Percentiles rank a stretch among this genome's conserved stretches.
phyloP scores from a whole-genome alignment of 2,113 vertebrate species.

The Lamprologus lemairii region DNA sequence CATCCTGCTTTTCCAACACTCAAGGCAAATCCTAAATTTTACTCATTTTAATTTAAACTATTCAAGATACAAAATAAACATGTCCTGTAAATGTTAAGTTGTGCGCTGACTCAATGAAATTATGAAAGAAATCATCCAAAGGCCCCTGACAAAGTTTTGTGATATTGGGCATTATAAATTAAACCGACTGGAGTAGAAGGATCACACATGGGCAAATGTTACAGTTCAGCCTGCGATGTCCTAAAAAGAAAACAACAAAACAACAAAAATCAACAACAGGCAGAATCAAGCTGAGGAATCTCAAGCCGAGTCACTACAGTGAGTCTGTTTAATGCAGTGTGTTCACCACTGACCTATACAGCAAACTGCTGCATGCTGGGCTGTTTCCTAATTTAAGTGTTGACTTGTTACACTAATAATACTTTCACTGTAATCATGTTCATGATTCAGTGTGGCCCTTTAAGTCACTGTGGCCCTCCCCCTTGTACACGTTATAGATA shows the following conservation, averaged over 20 bases:
- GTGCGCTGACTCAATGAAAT: not conserved
- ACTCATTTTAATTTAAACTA: not conserved
- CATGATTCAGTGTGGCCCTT: accelerated
- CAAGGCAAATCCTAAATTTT: not conserved
- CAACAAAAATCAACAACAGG: not conserved
- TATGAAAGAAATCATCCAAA: not conserved
- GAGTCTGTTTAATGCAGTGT: not conserved
- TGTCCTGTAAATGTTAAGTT: not conserved
- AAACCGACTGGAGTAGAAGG: not conserved
- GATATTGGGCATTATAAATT: not conserved
- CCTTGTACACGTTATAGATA: accelerated
- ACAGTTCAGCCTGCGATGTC: not conserved
- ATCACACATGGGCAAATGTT: not conserved
- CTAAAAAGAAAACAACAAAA: not conserved
- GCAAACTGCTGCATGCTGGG: not conserved
- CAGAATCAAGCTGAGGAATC: not conserved
- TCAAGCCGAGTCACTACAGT: not conserved
- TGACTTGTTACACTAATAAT: not conserved
- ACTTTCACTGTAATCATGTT: accelerated
- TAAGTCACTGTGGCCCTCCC: not conserved
- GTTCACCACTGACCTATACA: not conserved
- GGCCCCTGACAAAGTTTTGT: not conserved
- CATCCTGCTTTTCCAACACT: not conserved
- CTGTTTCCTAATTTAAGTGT: not conserved
- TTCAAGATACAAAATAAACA: not conserved